phyloP scores from a whole-genome alignment of 1,140 invertebrate genomes.

The Trachymyrmex septentrionalis region DNA sequence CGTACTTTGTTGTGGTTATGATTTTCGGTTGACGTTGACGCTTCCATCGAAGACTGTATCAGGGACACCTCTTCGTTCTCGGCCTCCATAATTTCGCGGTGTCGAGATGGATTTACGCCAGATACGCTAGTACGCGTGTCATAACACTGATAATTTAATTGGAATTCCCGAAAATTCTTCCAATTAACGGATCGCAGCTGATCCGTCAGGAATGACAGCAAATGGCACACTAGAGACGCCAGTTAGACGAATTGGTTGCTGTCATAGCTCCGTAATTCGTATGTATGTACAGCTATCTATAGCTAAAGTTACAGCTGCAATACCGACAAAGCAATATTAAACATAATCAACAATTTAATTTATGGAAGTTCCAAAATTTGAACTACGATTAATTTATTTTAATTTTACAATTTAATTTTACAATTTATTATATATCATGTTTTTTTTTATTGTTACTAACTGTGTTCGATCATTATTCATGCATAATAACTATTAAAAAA shows the following conservation, averaged over 20 bases:
- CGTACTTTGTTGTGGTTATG: constrained; percentile 72
- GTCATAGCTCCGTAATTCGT: background rate
- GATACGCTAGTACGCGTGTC: constrained; percentile 4
- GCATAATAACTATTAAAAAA: too few relatives aligned
- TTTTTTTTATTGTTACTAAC: too few relatives aligned
- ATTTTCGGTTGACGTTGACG: constrained; percentile 23
- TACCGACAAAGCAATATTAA: background rate
- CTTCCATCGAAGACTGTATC: constrained; percentile 31
- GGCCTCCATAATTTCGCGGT: constrained; percentile 57
- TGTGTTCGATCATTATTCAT: too few relatives aligned
- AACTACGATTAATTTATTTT: background rate
- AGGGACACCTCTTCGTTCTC: constrained; percentile 65
- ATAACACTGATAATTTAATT: constrained; percentile 65
- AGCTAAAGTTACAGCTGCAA: too few relatives aligned
- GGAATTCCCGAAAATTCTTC: background rate
- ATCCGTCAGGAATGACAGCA: constrained; percentile 63
- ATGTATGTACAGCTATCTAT: too few relatives aligned
- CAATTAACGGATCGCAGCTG: background rate
- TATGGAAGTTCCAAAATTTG: background rate
- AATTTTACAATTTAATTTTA: background rate
- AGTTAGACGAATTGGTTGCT: background rate
- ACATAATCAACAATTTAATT: background rate
- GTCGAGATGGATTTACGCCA: constrained; percentile 28
- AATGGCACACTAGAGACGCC: constrained; percentile 13
- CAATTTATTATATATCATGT: too few relatives aligned